Conservation (phyloP, 1,140 invertebrate species). For the Triops cancriformis region DNA sequence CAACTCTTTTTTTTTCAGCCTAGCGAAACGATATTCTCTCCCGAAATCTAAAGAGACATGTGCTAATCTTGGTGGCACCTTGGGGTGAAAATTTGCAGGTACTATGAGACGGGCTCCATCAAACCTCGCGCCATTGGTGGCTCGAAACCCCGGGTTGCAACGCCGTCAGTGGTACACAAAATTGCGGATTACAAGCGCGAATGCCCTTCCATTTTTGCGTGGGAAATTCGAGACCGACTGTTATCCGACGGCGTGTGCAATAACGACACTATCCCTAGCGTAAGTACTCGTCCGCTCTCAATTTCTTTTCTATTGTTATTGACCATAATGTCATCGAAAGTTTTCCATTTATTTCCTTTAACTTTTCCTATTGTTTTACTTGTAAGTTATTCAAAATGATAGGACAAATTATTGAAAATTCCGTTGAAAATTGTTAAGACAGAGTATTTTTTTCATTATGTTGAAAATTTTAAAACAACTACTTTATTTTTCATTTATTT, state of each 20-base stretch:
- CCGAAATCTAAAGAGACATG: not conserved
- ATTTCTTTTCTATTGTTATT: no score
- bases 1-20: not conserved
- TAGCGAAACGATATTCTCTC: not conserved
- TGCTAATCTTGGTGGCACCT: not conserved
- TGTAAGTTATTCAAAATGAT: no score
- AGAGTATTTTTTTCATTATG: no score
- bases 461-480: no score
- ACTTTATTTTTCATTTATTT: no score
- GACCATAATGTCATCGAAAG: no score
- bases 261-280: conserved; percentile 98
- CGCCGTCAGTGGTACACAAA: conserved; percentile 82
- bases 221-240: conserved; percentile 93
- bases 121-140: conserved; percentile 91
- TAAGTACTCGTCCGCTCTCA: conserved; percentile 60
- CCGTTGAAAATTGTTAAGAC: no score
- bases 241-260: conserved; percentile 94
- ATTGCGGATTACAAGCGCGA: conserved; percentile 93
- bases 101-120: conserved; percentile 97
- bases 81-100: conserved; percentile 50
- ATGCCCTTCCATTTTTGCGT: conserved; percentile 95
- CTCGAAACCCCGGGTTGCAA: conserved; percentile 93
- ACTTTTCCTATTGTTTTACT: no score
- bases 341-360: no score
- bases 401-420: no score